Conservation (phyloP, 2,797 vertebrate genomes). For the Uromys caudimaculatus region DNA sequence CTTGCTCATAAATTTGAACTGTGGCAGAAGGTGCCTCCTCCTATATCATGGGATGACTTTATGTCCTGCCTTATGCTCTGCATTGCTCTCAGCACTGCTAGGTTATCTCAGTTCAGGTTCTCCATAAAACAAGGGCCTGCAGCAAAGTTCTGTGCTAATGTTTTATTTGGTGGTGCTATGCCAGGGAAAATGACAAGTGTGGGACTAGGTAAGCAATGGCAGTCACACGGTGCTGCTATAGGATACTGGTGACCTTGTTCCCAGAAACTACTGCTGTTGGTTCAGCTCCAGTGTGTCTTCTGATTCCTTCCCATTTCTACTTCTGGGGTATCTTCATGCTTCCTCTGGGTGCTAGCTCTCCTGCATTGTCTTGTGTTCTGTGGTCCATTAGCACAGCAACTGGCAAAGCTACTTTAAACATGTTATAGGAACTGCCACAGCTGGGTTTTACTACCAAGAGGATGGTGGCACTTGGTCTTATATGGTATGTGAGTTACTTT, state of each 20-base stretch:
- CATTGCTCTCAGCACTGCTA: not conserved
- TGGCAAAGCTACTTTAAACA: not conserved
- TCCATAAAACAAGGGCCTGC: not conserved
- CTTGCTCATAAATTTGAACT: not conserved
- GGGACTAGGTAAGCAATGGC: not conserved
- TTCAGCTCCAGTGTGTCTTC: not conserved
- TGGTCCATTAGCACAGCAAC: not conserved
- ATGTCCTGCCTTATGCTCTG: not conserved
- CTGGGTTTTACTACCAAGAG: not conserved
- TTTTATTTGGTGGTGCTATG: not conserved
- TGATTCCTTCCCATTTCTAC: not conserved
- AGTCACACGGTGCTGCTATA: not conserved
- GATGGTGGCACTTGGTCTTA: not conserved
- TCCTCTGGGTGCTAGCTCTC: not conserved
- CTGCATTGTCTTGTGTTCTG: not conserved
- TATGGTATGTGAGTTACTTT: not conserved
- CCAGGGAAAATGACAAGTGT: not conserved
- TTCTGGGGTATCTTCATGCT: not conserved
- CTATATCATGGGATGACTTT: not conserved
- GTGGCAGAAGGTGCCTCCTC: not conserved
- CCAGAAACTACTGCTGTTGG: not conserved
- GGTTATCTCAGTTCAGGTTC: not conserved
- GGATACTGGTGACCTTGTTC: not conserved
- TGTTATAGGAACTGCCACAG: not conserved
- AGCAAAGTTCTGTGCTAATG: not conserved